Evolutionary conservation across 1,140 invertebrate genomes (phyloP).

Genomic region (Drosophila ficusphila): DNA sequence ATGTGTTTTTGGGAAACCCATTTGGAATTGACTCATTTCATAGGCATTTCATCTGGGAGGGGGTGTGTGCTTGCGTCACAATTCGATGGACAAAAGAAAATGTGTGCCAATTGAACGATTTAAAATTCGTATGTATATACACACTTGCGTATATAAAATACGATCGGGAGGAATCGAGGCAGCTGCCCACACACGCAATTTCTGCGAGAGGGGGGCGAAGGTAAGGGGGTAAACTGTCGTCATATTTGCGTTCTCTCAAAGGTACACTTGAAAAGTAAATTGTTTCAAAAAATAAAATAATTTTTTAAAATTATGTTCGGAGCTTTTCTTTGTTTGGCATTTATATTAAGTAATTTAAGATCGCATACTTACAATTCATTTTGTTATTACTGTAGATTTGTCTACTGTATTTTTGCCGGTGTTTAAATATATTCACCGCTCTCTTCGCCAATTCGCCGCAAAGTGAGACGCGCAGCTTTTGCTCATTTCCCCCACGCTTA

Average conservation of each 20-base stretch:
- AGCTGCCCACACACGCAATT: constrained; percentile 28
- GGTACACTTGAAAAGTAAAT: background rate
- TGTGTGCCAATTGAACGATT: constrained; percentile 74
- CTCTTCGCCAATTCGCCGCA: constrained; percentile 62
- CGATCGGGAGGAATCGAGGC: constrained; percentile 39
- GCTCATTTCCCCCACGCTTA: constrained; percentile 34
- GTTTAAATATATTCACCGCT: background rate
- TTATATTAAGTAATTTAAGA: background rate
- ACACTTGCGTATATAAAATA: constrained; percentile 10
- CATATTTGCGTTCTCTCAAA: constrained; percentile 15
- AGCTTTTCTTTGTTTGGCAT: too few species aligned
- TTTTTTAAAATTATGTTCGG: too few species aligned
- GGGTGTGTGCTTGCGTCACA: constrained; percentile 62
- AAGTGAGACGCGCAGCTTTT: constrained; percentile 62
- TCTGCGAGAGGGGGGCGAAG: background rate
- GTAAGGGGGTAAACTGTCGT: constrained; percentile 15
- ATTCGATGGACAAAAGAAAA: constrained; percentile 61
- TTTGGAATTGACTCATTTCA: constrained; percentile 40
- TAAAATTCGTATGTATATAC: constrained; percentile 19
- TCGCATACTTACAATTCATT: constrained; percentile 6
- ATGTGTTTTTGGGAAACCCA: constrained; percentile 39
- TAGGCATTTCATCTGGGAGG: constrained; percentile 19
- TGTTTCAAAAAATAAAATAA: background rate
- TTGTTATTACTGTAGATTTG: background rate
- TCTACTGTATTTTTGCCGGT: constrained; percentile 10